phyloP scores from a whole-genome alignment of 2,888 invertebrate species.

The Anorthoa munda region DNA sequence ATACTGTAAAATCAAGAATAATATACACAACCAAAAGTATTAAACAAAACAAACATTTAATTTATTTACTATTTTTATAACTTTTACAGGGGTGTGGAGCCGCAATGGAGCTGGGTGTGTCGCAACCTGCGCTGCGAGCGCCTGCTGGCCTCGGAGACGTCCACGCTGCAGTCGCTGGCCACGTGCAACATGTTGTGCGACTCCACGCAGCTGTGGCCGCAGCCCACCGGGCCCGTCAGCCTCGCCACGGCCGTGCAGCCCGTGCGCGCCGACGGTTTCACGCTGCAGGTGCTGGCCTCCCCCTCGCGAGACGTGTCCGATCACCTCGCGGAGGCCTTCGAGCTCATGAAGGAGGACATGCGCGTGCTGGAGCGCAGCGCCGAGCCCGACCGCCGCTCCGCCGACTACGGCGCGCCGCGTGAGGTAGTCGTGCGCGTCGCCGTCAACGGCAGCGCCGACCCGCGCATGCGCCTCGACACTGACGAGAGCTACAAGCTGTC shows the following conservation, averaged over 20 bases:
- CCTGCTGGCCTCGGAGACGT: slow-evolving; percentile 80
- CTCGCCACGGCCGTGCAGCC: slow-evolving; percentile 92
- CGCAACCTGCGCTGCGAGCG: slow-evolving; percentile 93
- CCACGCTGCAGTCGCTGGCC: slow-evolving; percentile 91
- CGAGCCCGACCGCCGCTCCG: slow-evolving; percentile 71
- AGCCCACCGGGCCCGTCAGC: slow-evolving; percentile 93
- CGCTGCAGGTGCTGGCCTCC: slow-evolving; percentile 82
- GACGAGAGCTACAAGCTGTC: slow-evolving; percentile 94
- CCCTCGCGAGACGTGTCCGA: slow-evolving; percentile 82
- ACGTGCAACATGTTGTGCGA: slow-evolving; percentile 96
- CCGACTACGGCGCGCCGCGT: slow-evolving; percentile 81
- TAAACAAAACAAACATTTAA: neutral
- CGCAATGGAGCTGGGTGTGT: slow-evolving; percentile 95
- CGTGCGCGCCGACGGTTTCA: slow-evolving; percentile 90
- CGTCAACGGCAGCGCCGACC: slow-evolving; percentile 89
- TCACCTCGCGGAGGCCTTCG: slow-evolving; percentile 88
- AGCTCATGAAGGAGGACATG: slow-evolving; percentile 88
- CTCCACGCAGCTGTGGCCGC: slow-evolving; percentile 94
- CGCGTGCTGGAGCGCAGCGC: slow-evolving; percentile 85
- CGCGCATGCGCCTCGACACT: slow-evolving; percentile 92
- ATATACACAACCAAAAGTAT: no score
- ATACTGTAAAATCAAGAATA: no score
- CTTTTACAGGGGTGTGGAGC: slow-evolving; percentile 86
- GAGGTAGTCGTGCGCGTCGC: slow-evolving; percentile 88
- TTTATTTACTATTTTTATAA: slow-evolving; percentile 10